Percentiles rank a stretch among this genome's conserved stretches.
phyloP scores from a whole-genome alignment of 2,113 vertebrate species.

The Brachyistius frenatus region DNA sequence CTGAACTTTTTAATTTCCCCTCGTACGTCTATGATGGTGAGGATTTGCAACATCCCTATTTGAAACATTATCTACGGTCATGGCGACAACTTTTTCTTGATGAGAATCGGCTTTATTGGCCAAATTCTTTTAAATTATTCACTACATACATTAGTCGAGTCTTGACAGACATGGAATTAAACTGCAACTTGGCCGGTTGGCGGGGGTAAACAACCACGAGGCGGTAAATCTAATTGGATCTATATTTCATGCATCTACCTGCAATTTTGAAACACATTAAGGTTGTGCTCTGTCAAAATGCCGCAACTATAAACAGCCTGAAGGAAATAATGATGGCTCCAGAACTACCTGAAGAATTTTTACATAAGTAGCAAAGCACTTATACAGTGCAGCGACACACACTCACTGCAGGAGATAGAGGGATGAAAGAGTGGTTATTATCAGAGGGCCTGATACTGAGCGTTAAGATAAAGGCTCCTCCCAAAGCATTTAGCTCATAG shows the following conservation, averaged over 20 bases:
- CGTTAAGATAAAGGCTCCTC: slow-evolving; percentile 24
- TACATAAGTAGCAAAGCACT: slow-evolving; percentile 26
- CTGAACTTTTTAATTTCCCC: too few species aligned
- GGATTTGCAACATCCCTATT: too few species aligned
- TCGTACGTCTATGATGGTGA: too few species aligned
- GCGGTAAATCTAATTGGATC: not conserved
- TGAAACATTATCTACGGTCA: too few species aligned
- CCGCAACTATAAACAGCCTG: not conserved
- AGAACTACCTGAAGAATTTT: slow-evolving; percentile 1
- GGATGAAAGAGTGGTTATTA: slow-evolving; percentile 38
- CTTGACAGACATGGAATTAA: too few species aligned
- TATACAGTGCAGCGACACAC: slow-evolving; percentile 4
- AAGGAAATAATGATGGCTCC: not conserved
- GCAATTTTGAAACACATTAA: slow-evolving; percentile 21
- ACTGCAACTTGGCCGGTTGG: too few species aligned
- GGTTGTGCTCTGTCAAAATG: not conserved
- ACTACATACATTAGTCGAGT: too few species aligned
- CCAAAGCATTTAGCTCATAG: slow-evolving; percentile 25
- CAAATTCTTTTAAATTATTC: too few species aligned
- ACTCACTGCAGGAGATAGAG: slow-evolving; percentile 34
- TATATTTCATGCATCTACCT: slow-evolving; percentile 31
- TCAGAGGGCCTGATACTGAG: slow-evolving; percentile 28
- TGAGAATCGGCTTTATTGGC: too few species aligned
- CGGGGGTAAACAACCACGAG: too few species aligned
- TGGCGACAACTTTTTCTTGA: too few species aligned